These are phyloP conservation scores for Herpailurus yagouaroundi DNA, from an alignment of 2,113 vertebrate genomes.

Conservation along the genomic window DNA sequence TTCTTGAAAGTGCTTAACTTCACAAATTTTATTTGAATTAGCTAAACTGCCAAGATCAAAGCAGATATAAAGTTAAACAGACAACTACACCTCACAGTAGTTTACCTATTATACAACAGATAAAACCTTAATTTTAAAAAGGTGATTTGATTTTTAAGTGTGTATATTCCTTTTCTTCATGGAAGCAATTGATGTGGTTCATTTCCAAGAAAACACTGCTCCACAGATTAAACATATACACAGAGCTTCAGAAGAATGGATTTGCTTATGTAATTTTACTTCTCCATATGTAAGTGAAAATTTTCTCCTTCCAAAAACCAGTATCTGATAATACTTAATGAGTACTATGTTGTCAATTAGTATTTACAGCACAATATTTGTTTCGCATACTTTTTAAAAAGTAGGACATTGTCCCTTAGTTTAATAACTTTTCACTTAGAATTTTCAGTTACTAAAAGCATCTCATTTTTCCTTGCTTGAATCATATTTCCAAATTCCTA, in stretches of 20 bases:
- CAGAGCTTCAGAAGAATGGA: constrained; percentile 47
- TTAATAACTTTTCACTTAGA: neutral
- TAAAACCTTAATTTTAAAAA: constrained; percentile 89
- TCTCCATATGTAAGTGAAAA: neutral
- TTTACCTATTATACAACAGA: constrained; percentile 95
- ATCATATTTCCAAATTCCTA: neutral
- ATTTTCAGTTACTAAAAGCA: neutral
- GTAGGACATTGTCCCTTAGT: neutral
- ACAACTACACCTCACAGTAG: constrained; percentile 94
- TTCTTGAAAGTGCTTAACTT: constrained; percentile 93
- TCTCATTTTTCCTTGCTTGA: neutral
- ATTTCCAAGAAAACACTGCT: constrained; percentile 78
- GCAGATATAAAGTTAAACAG: constrained; percentile 96
- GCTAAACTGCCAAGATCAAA: constrained; percentile 97
- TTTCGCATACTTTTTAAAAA: neutral
- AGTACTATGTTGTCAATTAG: neutral
- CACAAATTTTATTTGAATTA: constrained; percentile 98
- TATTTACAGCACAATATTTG: neutral
- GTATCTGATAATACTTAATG: neutral
- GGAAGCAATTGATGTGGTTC: constrained; percentile 76
- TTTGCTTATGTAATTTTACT: constrained; percentile 57
- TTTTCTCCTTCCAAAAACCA: constrained; percentile 56
- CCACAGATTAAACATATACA: constrained; percentile 74
- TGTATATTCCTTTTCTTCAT: constrained; percentile 71
- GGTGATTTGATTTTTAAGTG: constrained; percentile 80